A percentile compares a stretch with the other conserved stretches of the same genome.
Evolutionary conservation across 2,113 vertebrate species (phyloP).

Genomic region (Hassar affinis): DNA sequence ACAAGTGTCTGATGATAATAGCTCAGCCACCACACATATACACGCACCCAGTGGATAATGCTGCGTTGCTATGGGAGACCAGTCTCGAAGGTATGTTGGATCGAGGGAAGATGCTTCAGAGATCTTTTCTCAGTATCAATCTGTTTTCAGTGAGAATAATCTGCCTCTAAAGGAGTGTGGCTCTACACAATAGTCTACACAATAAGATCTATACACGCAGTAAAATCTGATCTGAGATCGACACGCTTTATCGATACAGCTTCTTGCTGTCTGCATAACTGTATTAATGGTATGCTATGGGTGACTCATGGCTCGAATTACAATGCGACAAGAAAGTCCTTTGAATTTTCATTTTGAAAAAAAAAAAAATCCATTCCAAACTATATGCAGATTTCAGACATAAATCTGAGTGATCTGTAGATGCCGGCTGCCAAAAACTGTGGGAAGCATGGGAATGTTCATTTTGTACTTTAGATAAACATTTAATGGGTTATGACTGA

Average conservation of each 20-base stretch:
- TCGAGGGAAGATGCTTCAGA: conserved; percentile 30
- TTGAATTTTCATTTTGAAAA: background rate
- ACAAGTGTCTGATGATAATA: conserved; percentile 42
- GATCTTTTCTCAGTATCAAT: conserved; percentile 19
- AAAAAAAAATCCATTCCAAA: too few species aligned
- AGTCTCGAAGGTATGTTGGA: conserved; percentile 40
- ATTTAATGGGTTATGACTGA: background rate
- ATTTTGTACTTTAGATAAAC: background rate
- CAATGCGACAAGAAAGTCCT: background rate
- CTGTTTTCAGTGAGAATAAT: conserved; percentile 32
- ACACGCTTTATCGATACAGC: background rate
- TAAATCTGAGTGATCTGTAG: background rate
- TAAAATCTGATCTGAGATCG: conserved; percentile 1
- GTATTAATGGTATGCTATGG: background rate
- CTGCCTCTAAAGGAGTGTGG: background rate
- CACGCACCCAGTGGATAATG: conserved; percentile 38
- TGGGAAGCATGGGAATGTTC: background rate
- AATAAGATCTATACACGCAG: background rate
- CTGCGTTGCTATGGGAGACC: conserved; percentile 52
- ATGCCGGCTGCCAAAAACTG: background rate
- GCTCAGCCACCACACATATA: conserved; percentile 28
- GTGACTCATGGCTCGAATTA: background rate
- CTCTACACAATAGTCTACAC: background rate
- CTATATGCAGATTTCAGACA: background rate
- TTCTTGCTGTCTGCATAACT: background rate